Conservation (phyloP, 2,888 invertebrate genomes). For the Caenorhabditis sp. region DNA sequence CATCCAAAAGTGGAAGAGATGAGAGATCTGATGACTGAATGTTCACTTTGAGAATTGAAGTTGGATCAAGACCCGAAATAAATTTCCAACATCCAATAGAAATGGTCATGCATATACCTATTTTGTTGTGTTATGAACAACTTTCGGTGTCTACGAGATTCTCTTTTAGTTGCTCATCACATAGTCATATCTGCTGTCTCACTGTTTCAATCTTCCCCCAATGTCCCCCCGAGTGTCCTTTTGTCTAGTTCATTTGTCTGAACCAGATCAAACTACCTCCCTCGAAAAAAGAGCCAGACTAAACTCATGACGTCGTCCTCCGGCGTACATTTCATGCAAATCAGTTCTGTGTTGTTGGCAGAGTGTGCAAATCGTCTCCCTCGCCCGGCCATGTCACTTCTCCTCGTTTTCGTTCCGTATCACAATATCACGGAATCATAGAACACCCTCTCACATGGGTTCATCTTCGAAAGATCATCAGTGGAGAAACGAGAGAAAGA, state of each 20-base stretch:
- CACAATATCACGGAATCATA: slow-evolving; percentile 30
- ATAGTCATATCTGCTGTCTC: no score
- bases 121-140: no score
- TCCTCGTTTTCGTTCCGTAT: slow-evolving; percentile 3
- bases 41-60: no score
- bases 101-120: no score
- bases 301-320: slow-evolving; percentile 59
- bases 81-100: no score
- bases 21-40: no score
- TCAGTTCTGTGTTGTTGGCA: slow-evolving; percentile 9
- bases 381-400: neutral
- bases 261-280: neutral
- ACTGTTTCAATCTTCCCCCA: no score
- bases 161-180: no score
- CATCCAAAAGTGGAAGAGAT: neutral
- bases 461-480: slow-evolving; percentile 46
- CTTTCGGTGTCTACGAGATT: no score
- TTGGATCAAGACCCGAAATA: no score
- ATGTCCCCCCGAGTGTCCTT: neutral
- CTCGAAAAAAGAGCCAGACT: slow-evolving; percentile 18
- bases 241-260: neutral
- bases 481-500: slow-evolving; percentile 12
- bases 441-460: slow-evolving; percentile 52
- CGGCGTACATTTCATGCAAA: slow-evolving; percentile 59
- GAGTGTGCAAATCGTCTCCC: neutral